Conservation (phyloP, 2,113 vertebrate species). For the Thermophis baileyi region DNA sequence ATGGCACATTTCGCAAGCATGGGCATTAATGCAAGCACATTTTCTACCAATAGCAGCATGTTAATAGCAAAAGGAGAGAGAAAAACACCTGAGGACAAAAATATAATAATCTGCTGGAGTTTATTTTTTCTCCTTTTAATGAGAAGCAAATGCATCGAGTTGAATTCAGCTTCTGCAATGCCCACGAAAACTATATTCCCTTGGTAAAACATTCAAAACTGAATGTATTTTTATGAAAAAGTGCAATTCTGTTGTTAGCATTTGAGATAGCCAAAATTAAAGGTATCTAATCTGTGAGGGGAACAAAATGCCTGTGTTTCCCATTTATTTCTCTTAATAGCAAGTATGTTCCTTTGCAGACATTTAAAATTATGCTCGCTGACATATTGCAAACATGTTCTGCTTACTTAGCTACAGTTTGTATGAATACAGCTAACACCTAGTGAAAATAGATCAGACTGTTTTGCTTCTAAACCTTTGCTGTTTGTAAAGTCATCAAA, state of each 20-base stretch:
- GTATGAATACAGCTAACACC: not conserved
- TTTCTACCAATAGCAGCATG: slow-evolving; percentile 38
- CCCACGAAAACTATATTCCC: slow-evolving; percentile 8
- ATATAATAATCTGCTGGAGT: slow-evolving; percentile 41
- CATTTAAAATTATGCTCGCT: not conserved
- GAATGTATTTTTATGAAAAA: slow-evolving; percentile 30
- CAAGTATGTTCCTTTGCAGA: slow-evolving; percentile 17
- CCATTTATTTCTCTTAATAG: slow-evolving; percentile 14
- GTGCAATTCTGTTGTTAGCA: not conserved
- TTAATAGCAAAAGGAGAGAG: slow-evolving; percentile 50
- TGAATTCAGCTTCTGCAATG: slow-evolving; percentile 24
- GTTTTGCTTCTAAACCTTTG: not conserved
- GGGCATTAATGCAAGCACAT: slow-evolving; percentile 35
- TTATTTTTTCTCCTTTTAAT: slow-evolving; percentile 41
- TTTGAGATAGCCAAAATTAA: slow-evolving; percentile 24
- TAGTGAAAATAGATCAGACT: not conserved
- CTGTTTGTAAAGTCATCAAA: not conserved
- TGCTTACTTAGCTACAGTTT: not conserved
- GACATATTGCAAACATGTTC: slow-evolving; percentile 2
- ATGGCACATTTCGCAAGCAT: slow-evolving; percentile 36
- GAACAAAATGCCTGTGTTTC: not conserved
- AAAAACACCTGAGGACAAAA: slow-evolving; percentile 37
- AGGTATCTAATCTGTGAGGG: not conserved
- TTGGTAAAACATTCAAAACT: not conserved
- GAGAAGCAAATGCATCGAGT: slow-evolving; percentile 15